phyloP scores from a whole-genome alignment of 2,888 invertebrate species.

The Ophonus ardosiacus region DNA sequence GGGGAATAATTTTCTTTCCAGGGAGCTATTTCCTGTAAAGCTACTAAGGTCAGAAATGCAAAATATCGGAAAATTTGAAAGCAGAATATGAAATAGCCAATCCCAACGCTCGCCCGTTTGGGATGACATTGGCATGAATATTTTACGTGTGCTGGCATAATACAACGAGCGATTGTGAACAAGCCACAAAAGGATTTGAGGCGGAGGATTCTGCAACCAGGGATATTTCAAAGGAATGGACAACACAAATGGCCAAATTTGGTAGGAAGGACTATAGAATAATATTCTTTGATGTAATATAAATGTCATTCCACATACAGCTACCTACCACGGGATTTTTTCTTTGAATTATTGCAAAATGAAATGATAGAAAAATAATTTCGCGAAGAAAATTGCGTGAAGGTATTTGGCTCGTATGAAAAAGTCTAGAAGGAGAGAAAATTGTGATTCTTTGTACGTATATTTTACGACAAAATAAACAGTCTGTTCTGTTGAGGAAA shows the following conservation, averaged over 20 bases:
- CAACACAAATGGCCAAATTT: slow-evolving; percentile 45
- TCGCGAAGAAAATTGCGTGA: neutral
- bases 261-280: slow-evolving; percentile 27
- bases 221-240: slow-evolving; percentile 45
- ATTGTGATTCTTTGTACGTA: neutral
- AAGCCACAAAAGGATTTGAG: slow-evolving; percentile 48
- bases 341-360: slow-evolving; percentile 16
- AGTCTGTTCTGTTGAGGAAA: neutral
- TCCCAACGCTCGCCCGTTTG: slow-evolving; percentile 10
- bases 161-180: slow-evolving; percentile 40
- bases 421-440: neutral
- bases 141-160: slow-evolving; percentile 46
- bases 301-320: slow-evolving; percentile 13
- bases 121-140: slow-evolving; percentile 46
- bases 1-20: neutral
- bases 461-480: slow-evolving; percentile 16
- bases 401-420: neutral
- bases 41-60: slow-evolving; percentile 5
- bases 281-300: slow-evolving; percentile 31
- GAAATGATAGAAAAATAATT: slow-evolving; percentile 6
- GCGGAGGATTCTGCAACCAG: slow-evolving; percentile 3
- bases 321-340: slow-evolving; percentile 4
- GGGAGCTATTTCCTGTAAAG: neutral
- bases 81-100: slow-evolving; percentile 41
- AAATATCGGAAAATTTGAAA: slow-evolving; percentile 42